phyloP scores from a whole-genome alignment of 1,140 invertebrate genomes.

The Pseudomyrmex sp. region DNA sequence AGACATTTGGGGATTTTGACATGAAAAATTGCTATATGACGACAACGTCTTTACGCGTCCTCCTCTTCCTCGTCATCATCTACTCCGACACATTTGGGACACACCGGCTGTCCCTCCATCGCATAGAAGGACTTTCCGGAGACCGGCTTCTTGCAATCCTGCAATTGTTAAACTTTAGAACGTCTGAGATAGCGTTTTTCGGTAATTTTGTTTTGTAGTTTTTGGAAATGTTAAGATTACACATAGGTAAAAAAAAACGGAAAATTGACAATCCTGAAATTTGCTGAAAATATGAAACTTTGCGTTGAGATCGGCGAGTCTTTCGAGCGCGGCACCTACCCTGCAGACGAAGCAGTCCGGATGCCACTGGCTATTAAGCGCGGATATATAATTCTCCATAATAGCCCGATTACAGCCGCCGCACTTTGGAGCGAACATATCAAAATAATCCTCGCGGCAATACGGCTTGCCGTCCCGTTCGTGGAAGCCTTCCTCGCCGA shows the following conservation, averaged over 20 bases:
- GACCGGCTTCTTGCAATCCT: constrained; percentile 97
- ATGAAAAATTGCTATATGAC: constrained; percentile 52
- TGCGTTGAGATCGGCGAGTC: background rate
- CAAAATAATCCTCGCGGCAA: constrained; percentile 98
- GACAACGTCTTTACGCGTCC: constrained; percentile 73
- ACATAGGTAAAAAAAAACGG: background rate
- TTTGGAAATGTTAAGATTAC: constrained; percentile 1
- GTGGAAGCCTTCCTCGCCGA: constrained; percentile 98
- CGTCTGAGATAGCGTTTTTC: background rate
- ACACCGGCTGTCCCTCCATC: constrained; percentile 96
- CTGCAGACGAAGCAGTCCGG: constrained; percentile 99
- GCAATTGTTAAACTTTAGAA: constrained; percentile 76
- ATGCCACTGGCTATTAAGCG: constrained; percentile 99
- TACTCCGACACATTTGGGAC: constrained; percentile 94
- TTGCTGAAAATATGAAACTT: constrained; percentile 21
- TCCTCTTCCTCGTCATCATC: constrained; percentile 93
- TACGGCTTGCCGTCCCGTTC: constrained; percentile 97
- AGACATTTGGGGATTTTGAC: constrained; percentile 53
- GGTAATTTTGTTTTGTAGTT: background rate
- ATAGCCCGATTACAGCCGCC: constrained; percentile 98
- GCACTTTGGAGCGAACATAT: constrained; percentile 99
- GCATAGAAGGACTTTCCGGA: constrained; percentile 98
- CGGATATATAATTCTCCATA: constrained; percentile 99
- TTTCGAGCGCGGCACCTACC: constrained; percentile 88
- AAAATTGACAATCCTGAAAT: background rate